phyloP scores from a whole-genome alignment of 2,113 vertebrate species.

The Crocuta crocuta region DNA sequence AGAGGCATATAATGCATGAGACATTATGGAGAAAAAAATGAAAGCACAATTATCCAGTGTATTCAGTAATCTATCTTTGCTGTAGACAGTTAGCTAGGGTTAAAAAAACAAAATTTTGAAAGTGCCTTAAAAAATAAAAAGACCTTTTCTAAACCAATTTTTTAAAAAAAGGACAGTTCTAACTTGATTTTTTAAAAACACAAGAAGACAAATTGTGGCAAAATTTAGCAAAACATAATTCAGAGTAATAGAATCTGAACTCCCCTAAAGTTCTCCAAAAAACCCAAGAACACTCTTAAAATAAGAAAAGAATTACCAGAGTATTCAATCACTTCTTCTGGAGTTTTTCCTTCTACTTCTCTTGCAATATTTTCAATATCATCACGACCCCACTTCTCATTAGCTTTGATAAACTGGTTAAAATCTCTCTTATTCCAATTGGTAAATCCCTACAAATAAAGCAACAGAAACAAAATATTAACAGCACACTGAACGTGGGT shows the following conservation, averaged over 20 bases:
- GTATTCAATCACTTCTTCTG: slow-evolving; percentile 99
- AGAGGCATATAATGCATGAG: neutral
- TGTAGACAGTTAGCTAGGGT: neutral
- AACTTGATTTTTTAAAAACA: neutral
- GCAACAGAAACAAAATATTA: slow-evolving; percentile 63
- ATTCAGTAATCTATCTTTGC: neutral
- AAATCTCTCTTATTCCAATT: slow-evolving; percentile 99
- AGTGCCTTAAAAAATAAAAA: neutral
- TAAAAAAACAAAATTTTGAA: neutral
- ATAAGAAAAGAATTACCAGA: slow-evolving; percentile 90
- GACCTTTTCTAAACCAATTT: neutral
- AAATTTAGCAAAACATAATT: slow-evolving; percentile 35
- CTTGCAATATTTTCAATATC: slow-evolving; percentile 99
- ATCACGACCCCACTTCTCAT: slow-evolving; percentile 99
- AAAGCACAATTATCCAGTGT: neutral
- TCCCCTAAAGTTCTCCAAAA: neutral
- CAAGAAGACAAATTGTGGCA: neutral
- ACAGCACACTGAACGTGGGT: neutral
- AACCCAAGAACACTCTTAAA: neutral
- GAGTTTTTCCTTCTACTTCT: slow-evolving; percentile 98
- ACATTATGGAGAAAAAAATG: neutral
- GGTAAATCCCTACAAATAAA: slow-evolving; percentile 96
- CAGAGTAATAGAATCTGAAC: neutral
- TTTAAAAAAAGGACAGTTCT: neutral
- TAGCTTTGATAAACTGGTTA: slow-evolving; percentile 99